These are phyloP conservation scores for Pseudochromis fuscus DNA, from an alignment of 2,797 vertebrate genomes.

Conservation along the genomic window DNA sequence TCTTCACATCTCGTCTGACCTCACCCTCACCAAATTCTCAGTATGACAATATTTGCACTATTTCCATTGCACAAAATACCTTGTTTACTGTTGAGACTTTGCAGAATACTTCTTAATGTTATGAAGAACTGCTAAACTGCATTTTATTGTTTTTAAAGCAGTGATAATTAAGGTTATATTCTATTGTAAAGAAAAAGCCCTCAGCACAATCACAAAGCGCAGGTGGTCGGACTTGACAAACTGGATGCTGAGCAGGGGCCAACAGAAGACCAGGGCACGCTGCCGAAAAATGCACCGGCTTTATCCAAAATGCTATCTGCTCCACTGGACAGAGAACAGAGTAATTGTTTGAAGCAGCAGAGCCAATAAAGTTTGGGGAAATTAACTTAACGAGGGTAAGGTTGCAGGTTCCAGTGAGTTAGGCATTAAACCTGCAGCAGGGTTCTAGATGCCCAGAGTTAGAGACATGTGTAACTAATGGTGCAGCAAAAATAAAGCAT, in stretches of 20 bases:
- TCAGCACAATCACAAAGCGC: constrained; percentile 46
- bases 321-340: constrained; percentile 18
- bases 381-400: constrained; percentile 6
- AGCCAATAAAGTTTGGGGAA: constrained; percentile 2
- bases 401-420: neutral
- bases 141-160: too few species aligned
- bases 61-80: too few species aligned
- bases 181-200: too few species aligned
- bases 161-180: too few species aligned
- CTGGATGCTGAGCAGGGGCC: constrained; percentile 46
- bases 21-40: too few species aligned
- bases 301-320: constrained; percentile 21
- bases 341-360: constrained; percentile 14
- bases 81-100: too few species aligned
- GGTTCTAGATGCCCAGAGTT: neutral
- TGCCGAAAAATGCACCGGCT: constrained; percentile 29
- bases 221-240: constrained; percentile 57
- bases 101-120: too few species aligned
- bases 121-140: too few species aligned
- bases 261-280: constrained; percentile 8
- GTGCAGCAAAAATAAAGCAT: neutral
- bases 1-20: too few species aligned
- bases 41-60: too few species aligned
- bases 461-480: neutral
- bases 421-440: neutral